Evolutionary conservation across 2,113 vertebrate genomes (phyloP), one percentile per base, ranked within the genome.

Genomic region (Takifugu flavidus): DNA sequence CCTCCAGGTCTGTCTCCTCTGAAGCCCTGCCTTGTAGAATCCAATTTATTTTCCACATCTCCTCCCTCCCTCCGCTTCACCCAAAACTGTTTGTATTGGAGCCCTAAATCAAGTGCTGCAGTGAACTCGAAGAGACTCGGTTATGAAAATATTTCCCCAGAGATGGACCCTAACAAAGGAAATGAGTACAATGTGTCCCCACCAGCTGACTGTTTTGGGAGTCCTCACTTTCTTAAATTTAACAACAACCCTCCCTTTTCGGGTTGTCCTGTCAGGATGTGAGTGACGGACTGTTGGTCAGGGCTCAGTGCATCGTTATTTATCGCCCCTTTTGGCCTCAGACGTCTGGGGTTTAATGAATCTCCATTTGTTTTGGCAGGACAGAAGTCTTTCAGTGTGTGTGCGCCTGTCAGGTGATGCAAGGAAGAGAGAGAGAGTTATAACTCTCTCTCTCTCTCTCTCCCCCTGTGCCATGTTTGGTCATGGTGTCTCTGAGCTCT

Each of bases 91-190:
- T 90, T 90, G 86, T 65, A 85, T 82, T 90, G 84, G 67, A 90
- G 81, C 66, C 74, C 69, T 91, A 88, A 91, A 90, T 91, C 91
- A 91, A 82, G 82, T 78, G 80, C 75, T 87, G 86, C 54, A 76
- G 76, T 91, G 87, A 91, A 89, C 88, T 86, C 67, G 73, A 84
- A 77, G 86, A 56, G 39, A 79, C 67, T 78, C 83, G 89, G 90
- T 92, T 92, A 91, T 83, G 72, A 92, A 91, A 91, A 91, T 90
- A 92, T 83, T 66, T 82, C 85, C 83, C 70, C 56, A 90, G 88
- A 89, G 87, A 90, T 89, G 80, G 82, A 74, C 80, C 49, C 49
- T 54, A n/a, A 69, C 49, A 70, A 53, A 88, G 91, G 91, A 90
- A 90, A 87, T 83, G 85, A 90, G 79, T 61, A 88, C 90, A 88